Evolutionary conservation across 1,140 invertebrate species (phyloP).

Genomic region (Solenopsis fugax): DNA sequence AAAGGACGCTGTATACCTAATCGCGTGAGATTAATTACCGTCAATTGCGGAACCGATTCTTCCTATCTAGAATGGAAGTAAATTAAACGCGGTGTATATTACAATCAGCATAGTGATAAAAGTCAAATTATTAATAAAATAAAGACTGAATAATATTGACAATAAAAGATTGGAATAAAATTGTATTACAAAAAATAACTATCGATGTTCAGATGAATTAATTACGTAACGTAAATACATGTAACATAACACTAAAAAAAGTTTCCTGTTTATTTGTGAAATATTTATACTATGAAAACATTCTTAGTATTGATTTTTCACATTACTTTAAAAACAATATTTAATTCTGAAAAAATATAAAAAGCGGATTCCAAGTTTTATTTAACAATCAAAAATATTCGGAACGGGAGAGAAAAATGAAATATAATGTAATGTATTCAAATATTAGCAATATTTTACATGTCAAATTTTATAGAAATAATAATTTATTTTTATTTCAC

Average conservation of each 20-base stretch:
- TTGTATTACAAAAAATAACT: background rate
- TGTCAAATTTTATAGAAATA: background rate
- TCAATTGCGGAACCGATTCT: constrained; percentile 25
- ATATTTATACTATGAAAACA: background rate
- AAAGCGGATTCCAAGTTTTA: background rate
- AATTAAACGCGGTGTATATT: background rate
- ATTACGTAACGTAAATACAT: background rate
- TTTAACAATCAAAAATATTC: background rate
- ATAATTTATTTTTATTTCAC: background rate
- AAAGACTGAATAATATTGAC: background rate
- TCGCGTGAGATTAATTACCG: constrained; percentile 45
- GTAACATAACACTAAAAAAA: background rate
- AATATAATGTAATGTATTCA: background rate
- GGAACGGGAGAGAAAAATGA: background rate
- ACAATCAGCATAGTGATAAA: background rate
- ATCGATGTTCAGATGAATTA: background rate
- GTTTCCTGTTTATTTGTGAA: background rate
- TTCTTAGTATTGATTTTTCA: background rate
- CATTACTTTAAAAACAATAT: background rate
- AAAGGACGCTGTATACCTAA: constrained; percentile 13
- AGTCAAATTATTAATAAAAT: background rate
- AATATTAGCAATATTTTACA: background rate
- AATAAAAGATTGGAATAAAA: background rate
- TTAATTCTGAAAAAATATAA: background rate
- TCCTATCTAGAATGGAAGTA: background rate